A percentile compares a stretch with the other conserved stretches of the same genome.
Conservation (phyloP, 2,797 vertebrate genomes). For the Brotula barbata region DNA sequence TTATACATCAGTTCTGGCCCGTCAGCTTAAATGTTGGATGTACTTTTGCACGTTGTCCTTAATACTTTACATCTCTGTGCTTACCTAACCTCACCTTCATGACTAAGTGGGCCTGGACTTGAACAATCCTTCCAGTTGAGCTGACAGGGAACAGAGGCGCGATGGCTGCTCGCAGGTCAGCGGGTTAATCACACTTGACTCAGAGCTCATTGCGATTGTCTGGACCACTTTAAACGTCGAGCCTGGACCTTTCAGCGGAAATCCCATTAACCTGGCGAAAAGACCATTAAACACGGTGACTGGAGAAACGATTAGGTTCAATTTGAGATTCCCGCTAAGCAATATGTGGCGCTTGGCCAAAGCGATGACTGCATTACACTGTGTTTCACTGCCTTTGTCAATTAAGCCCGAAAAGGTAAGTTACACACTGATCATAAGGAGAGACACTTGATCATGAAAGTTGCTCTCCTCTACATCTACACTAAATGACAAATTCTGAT, state of each 20-base stretch:
- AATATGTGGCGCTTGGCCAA: constrained; percentile 25
- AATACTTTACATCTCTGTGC: not conserved
- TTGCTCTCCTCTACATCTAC: no score
- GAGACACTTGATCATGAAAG: not conserved
- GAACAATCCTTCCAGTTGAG: constrained; percentile 23
- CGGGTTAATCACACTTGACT: constrained; percentile 78
- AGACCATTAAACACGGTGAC: constrained; percentile 67
- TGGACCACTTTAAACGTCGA: constrained; percentile 69
- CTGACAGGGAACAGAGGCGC: constrained; percentile 47
- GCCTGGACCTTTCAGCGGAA: constrained; percentile 64
- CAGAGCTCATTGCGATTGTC: constrained; percentile 71
- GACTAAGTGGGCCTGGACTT: constrained; percentile 32
- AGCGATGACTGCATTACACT: constrained; percentile 2
- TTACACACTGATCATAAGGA: not conserved
- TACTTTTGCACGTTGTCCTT: constrained; percentile 6
- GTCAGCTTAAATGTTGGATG: not conserved
- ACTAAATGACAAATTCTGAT: not conserved
- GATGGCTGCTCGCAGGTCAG: constrained; percentile 59
- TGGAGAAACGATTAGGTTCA: constrained; percentile 69
- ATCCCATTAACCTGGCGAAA: constrained; percentile 78
- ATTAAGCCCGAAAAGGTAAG: constrained; percentile 23
- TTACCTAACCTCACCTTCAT: constrained; percentile 12
- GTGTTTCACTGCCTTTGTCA: constrained; percentile 21
- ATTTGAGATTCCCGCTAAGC: constrained; percentile 65
- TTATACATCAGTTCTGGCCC: not conserved